A percentile compares a stretch with the other conserved stretches of the same genome.
Evolutionary conservation across 2,797 vertebrate species (phyloP).

Genomic region (Parauchenoglanis punctatus): DNA sequence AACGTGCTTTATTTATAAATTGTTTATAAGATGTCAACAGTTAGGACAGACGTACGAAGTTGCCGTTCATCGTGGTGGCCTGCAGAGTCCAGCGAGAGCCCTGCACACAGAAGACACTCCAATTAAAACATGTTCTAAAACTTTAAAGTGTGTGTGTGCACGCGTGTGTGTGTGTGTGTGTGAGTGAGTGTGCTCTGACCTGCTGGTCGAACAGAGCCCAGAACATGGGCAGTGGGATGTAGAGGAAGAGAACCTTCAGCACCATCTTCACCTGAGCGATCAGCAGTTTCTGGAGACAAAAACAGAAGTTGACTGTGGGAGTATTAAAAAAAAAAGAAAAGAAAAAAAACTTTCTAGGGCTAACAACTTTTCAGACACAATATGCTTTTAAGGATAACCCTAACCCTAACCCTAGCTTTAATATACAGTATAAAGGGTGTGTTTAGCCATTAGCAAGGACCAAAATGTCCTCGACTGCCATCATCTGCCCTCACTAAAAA

Average conservation of each 20-base stretch:
- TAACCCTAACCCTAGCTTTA: no score
- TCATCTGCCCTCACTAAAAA: neutral
- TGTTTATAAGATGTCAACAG: neutral
- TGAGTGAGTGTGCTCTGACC: constrained; percentile 73
- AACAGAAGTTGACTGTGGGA: neutral
- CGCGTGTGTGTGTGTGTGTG: constrained; percentile 15
- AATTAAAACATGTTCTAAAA: neutral
- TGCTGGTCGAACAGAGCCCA: constrained; percentile 97
- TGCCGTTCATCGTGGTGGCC: constrained; percentile 87
- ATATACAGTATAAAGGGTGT: neutral
- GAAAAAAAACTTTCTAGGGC: neutral
- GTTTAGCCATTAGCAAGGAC: no score
- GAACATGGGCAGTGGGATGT: constrained; percentile 96
- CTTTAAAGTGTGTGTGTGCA: constrained; percentile 17
- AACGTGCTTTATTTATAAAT: neutral
- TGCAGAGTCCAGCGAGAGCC: constrained; percentile 98
- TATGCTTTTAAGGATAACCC: neutral
- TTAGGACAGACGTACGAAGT: constrained; percentile 82
- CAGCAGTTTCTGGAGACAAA: constrained; percentile 81
- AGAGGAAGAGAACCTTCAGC: constrained; percentile 90
- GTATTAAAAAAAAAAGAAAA: neutral
- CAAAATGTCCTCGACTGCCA: neutral
- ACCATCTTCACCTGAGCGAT: constrained; percentile 93
- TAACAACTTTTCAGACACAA: neutral
- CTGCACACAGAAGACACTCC: constrained; percentile 68